These are phyloP conservation scores for Autographa pulchrina DNA, from an alignment of 2,888 invertebrate species.

Conservation along the genomic window DNA sequence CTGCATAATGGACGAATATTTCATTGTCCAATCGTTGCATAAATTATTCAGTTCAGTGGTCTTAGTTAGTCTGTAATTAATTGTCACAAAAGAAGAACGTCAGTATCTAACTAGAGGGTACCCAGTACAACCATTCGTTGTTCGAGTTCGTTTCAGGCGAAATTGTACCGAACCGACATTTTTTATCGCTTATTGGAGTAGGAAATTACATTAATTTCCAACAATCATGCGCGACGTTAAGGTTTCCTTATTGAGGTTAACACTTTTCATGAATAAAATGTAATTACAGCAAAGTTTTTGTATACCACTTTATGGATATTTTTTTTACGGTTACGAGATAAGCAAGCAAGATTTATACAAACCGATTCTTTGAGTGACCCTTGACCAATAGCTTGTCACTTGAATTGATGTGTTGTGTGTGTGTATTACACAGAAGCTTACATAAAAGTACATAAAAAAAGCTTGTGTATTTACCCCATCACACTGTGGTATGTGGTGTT, in stretches of 20 bases:
- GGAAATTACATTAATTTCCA: slow-evolving; percentile 30
- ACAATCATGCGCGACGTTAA: not conserved
- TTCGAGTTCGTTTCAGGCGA: slow-evolving; percentile 15
- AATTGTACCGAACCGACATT: slow-evolving; percentile 23
- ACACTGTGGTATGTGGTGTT: slow-evolving; percentile 94
- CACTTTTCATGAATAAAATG: not conserved
- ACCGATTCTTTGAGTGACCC: no score
- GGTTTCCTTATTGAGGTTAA: not conserved
- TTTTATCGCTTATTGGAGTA: slow-evolving; percentile 35
- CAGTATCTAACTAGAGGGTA: slow-evolving; percentile 26
- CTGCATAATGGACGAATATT: no score
- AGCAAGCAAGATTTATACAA: no score
- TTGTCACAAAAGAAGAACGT: slow-evolving; percentile 41
- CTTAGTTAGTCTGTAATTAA: slow-evolving; percentile 15
- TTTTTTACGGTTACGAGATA: no score
- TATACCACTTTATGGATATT: not conserved
- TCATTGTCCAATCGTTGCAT: no score
- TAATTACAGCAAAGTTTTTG: not conserved
- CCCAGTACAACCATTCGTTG: slow-evolving; percentile 23
- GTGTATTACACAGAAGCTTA: no score
- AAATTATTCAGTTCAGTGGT: not conserved
- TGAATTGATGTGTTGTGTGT: no score
- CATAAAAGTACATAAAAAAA: no score
- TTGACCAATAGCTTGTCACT: no score
- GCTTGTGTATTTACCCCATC: slow-evolving; percentile 92